These are phyloP conservation scores for Penaeus japonicus DNA, from an alignment of 1,140 invertebrate genomes.

Conservation along the genomic window DNA sequence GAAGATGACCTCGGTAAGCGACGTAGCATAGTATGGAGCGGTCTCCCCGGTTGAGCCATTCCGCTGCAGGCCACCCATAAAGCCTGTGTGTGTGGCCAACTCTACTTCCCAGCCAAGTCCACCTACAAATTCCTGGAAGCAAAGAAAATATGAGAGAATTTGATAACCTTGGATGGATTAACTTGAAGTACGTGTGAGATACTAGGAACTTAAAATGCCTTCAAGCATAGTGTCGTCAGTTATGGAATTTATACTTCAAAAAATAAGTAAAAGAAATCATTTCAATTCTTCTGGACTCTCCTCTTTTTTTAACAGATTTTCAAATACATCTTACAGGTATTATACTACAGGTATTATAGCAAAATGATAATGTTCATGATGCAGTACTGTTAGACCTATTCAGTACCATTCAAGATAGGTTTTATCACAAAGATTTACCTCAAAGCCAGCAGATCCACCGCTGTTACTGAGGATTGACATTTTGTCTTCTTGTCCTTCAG, in stretches of 20 bases:
- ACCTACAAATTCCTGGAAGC: slow-evolving; percentile 80
- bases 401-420: too few relatives aligned
- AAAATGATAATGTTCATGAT: slow-evolving; percentile 52
- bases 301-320: too few relatives aligned
- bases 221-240: too few relatives aligned
- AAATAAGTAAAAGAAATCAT: too few relatives aligned
- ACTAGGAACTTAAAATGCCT: too few relatives aligned
- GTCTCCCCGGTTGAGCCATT: slow-evolving; percentile 90
- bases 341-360: too few relatives aligned
- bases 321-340: too few relatives aligned
- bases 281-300: too few relatives aligned
- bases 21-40: slow-evolving; percentile 96
- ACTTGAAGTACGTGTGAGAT: too few relatives aligned
- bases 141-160: background rate
- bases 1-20: slow-evolving; percentile 88
- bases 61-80: slow-evolving; percentile 91
- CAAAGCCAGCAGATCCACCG: slow-evolving; percentile 88
- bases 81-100: slow-evolving; percentile 93
- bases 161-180: too few relatives aligned
- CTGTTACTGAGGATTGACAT: slow-evolving; percentile 85
- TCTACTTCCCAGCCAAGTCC: slow-evolving; percentile 96
- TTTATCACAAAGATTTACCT: slow-evolving; percentile 63
- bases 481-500: slow-evolving; percentile 95
- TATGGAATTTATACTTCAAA: too few relatives aligned
- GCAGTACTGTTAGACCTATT: too few relatives aligned